These are phyloP conservation scores for Frankliniella fusca DNA, from an alignment of 2,888 invertebrate species.

Conservation along the genomic window DNA sequence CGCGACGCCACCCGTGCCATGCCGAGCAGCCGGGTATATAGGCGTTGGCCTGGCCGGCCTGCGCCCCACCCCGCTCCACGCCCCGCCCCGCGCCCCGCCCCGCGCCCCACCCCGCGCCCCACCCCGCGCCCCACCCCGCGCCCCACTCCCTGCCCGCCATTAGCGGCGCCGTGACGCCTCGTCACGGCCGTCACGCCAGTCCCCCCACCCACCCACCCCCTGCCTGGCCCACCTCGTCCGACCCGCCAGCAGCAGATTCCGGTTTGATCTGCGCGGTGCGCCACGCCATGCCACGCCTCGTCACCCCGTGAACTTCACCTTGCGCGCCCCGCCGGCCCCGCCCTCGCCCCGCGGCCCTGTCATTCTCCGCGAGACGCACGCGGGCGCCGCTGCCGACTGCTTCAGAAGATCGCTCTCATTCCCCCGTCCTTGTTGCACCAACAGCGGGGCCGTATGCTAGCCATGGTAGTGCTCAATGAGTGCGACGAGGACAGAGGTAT, in stretches of 20 bases:
- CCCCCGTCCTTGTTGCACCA: too few relatives aligned
- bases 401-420: too few relatives aligned
- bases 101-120: slow-evolving; percentile 2
- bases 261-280: background rate
- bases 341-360: background rate
- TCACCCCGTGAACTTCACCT: slow-evolving; percentile 19
- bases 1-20: background rate
- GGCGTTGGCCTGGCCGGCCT: background rate
- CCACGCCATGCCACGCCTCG: background rate
- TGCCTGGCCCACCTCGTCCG: background rate
- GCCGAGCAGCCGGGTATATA: background rate
- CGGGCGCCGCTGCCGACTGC: too few relatives aligned
- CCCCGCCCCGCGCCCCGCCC: background rate
- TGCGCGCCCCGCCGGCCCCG: background rate
- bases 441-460: too few relatives aligned
- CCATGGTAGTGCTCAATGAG: too few relatives aligned
- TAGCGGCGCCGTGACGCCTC: background rate
- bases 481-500: too few relatives aligned
- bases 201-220: background rate
- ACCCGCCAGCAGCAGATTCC: background rate
- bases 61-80: background rate
- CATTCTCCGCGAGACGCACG: background rate
- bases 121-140: background rate
- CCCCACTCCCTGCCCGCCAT: background rate
- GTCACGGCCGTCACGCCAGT: background rate